Evolutionary conservation across 2,113 vertebrate genomes (phyloP), one percentile per base, ranked within the genome.

Genomic region (Oryzias celebensis): DNA sequence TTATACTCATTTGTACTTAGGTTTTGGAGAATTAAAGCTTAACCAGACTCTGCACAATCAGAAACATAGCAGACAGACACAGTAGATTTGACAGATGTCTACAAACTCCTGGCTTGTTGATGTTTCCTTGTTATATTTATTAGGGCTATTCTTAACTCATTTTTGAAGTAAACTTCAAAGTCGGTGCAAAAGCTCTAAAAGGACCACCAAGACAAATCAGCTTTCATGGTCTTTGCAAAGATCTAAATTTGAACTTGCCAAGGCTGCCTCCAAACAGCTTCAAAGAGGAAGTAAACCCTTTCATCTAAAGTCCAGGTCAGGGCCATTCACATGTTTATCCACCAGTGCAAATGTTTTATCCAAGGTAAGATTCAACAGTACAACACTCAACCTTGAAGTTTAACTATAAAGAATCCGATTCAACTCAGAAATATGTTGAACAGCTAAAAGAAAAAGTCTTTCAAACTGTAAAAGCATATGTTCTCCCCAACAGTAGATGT

Each of bases 211-310:
- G 58, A 66, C 58, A 59, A 52, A 73, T 62, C 48, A 0, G 47
- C 31, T 68, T 14, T 65, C 22, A 28, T n/a, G 52, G 58, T 62
- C 41, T 61, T 45, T 0, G 6, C 23, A 56, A 10, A 36, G 36
- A 36, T 36, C 55, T 76, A 42, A 22, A 7, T 36, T 1, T 82
- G 58, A 73, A 76, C 52, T 65, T 2, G 46, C 14, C 45, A 53
- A 5, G 53, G 53, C 45, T 47, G 16, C 66, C 58, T 50, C 20
- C 1, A 14, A 44, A 42, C 14, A 56, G 56, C 64, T 77, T 83
- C 64, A 77, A 79, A 85, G 70, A 66, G 24, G 48, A 61, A 1
- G 24, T 22, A 44, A 69, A 64, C 1, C 4, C 64, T 83, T 85
- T 83, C 58, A 81, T 83, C 66, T 71, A 0, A 36, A 58, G 54